Conservation (phyloP, 2,797 vertebrate species). For the Typhlichthys subterraneus region DNA sequence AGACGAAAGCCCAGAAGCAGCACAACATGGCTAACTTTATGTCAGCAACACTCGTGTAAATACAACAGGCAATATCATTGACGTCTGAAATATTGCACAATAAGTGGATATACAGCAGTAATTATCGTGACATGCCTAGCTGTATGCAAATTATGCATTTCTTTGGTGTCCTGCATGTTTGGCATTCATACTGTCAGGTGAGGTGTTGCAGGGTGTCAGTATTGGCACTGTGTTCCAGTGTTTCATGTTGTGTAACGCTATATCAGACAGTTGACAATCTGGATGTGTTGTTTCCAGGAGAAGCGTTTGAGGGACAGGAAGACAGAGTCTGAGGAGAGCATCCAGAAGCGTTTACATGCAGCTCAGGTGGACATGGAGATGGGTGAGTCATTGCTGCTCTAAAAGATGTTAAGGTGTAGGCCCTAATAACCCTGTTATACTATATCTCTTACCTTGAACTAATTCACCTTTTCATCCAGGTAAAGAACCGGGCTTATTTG, state of each 20-base stretch:
- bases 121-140: too few relatives aligned
- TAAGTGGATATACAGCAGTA: too few relatives aligned
- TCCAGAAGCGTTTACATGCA: constrained; percentile 83
- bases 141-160: too few relatives aligned
- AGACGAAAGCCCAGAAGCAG: too few relatives aligned
- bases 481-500: constrained; percentile 88
- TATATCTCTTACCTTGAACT: background rate
- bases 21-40: too few relatives aligned
- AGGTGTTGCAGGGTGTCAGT: background rate
- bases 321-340: constrained; percentile 91
- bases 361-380: constrained; percentile 86
- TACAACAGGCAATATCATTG: too few relatives aligned
- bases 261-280: background rate
- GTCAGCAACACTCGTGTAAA: too few relatives aligned
- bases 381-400: constrained; percentile 77
- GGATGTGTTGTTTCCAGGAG: constrained; percentile 75
- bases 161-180: background rate
- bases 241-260: background rate
- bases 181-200: too few relatives aligned
- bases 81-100: too few relatives aligned
- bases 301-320: constrained; percentile 86
- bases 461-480: constrained; percentile 62
- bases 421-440: too few relatives aligned
- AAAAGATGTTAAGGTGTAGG: background rate
- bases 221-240: background rate